Evolutionary conservation across 2,888 invertebrate species (phyloP).

Genomic region (Xanthia togata): DNA sequence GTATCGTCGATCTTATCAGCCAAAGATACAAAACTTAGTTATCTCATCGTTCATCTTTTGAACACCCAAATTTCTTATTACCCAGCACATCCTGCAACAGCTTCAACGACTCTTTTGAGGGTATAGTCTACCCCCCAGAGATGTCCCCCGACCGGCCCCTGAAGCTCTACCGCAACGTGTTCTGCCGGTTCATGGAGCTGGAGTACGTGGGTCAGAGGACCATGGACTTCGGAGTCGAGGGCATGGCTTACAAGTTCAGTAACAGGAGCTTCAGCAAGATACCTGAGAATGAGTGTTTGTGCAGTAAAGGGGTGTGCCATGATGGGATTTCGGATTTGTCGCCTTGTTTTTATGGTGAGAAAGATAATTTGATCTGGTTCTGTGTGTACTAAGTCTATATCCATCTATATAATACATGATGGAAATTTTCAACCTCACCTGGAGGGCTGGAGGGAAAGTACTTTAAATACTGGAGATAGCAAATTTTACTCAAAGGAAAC

Average conservation of each 20-base stretch:
- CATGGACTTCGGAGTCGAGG: constrained; percentile 88
- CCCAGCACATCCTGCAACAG: constrained; percentile 92
- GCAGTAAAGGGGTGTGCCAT: constrained; percentile 86
- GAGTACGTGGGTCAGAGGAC: constrained; percentile 71
- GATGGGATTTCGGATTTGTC: constrained; percentile 93
- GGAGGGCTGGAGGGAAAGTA: no score
- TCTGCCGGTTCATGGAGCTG: constrained; percentile 93
- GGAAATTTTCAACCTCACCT: no score
- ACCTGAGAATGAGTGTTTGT: constrained; percentile 92
- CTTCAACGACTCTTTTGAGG: constrained; percentile 93
- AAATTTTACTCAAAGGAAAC: no score
- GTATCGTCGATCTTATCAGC: not conserved
- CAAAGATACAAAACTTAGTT: not conserved
- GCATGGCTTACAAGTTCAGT: constrained; percentile 91
- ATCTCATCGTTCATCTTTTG: not conserved
- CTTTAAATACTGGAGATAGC: no score
- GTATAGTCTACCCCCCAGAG: constrained; percentile 92
- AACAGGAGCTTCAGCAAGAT: constrained; percentile 91
- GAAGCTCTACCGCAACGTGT: constrained; percentile 93
- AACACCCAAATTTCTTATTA: constrained; percentile 9
- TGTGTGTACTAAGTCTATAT: not conserved
- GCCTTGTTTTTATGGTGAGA: constrained; percentile 93
- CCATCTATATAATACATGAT: not conserved
- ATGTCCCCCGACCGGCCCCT: constrained; percentile 89
- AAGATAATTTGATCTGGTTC: not conserved